Base-by-base conservation (phyloP, 2,113 vertebrate species). In the Oryzias curvinotus region DNA sequence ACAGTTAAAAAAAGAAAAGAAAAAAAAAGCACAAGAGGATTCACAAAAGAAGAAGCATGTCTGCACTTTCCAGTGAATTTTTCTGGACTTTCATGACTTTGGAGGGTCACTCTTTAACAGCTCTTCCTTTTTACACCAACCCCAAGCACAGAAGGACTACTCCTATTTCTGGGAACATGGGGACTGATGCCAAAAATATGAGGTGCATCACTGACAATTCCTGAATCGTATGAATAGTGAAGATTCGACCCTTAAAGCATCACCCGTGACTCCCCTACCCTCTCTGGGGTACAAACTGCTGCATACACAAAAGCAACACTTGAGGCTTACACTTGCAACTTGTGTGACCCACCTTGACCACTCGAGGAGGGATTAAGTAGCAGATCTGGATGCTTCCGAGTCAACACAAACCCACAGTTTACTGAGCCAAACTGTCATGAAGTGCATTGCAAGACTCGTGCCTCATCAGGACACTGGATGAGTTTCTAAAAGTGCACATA, bases 11-110 rank as follows among this genome's bases (percentile, higher is more conserved):
- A 73, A 86, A 84, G 85, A 21, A 2, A 68, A 51, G 65, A 52
- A 43, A n/a, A 47, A 75, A 73, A 86, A 84, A 86, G 81, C 84
- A 80, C 85, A 88, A 83, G 71, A 75, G 64, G 83, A 85, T 26
- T 65, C 52, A 71, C 65, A 53, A 21, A 52, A 25, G 15, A 7
- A 41, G 14, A 66, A 78, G 76, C 56, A 48, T 42, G 59, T 54
- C 62, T 71, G 78, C 67, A 79, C 73, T 77, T 82, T 77, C 67
- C 45, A 59, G 46, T 59, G 52, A 60, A 14, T 60, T 65, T 47
- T 59, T 82, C 66, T 55, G 76, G 82, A 85, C 60, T 79, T 73
- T 68, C 52, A 47, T 25, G 80, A 87, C 77, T 56, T 17, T 71
- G 71, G 75, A 78, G 72, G 73, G 75, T 63, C 15, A 1, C 7